Evolutionary conservation across 2,113 vertebrate species (phyloP), one percentile per base, ranked within the genome.

Genomic region (Varanus salvator): DNA sequence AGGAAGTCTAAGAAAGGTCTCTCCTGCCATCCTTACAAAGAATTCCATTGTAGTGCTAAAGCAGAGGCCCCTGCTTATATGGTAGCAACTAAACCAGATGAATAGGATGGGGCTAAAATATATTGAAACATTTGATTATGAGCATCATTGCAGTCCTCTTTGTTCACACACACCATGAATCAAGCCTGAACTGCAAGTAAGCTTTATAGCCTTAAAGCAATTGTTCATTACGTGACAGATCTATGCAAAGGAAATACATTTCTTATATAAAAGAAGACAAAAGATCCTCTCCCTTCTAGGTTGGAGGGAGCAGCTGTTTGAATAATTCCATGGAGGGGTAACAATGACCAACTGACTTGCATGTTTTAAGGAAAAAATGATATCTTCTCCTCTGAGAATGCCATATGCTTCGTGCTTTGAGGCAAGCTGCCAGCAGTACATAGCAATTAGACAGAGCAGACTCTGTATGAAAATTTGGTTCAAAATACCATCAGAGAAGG

Each of bases 231-330:
- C 90, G 64, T 89, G 95, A 94, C 95, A 96, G 83, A 85, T 77
- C 54, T 91, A 72, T 94, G 93, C 88, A 87, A 92, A 81, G 86
- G 90, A 88, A 92, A 93, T 89, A 87, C 89, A 75, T 89, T 72
- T 84, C 68, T 85, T 77, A 93, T 87, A 50, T 80, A 89, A 92
- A 93, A 86, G 91, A 95, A 96, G 92, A 96, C 92, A 96, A 96
- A 97, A 94, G 93, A 90, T 93, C 92, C 94, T 85, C 88, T 96
- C 95, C 93, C 92, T 85, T 96, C 96, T 93, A 94, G 87, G 92
- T 94, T 95, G 92, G 93, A 93, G 92, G 95, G 94, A 97, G 95
- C 97, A 97, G 97, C 96, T 97, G 95, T 95, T 95, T 94, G 93
- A 93, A 91, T 95, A 95, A 96, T 95, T 94, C 95, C 93, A 89